A percentile compares a stretch with the other conserved stretches of the same genome.
phyloP scores from a whole-genome alignment of 2,113 vertebrate species.

The Elaphurus davidianus region DNA sequence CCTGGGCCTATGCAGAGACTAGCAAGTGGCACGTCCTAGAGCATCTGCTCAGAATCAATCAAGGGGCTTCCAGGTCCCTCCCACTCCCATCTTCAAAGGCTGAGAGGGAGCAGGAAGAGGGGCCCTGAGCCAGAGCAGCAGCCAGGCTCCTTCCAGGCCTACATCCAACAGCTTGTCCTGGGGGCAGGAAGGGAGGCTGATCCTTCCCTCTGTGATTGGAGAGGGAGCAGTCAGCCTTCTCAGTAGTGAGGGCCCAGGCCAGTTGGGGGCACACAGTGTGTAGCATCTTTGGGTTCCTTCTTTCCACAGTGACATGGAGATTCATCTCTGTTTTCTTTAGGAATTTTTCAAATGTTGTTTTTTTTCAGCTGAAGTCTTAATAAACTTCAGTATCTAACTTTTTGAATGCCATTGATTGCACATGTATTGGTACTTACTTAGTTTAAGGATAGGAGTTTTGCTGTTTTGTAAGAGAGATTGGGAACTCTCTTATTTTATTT shows the following conservation, averaged over 20 bases:
- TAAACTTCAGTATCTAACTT: neutral
- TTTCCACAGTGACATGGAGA: neutral
- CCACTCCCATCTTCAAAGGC: too few species aligned
- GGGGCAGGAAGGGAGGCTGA: too few species aligned
- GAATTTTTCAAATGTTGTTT: neutral
- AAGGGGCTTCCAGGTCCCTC: too few species aligned
- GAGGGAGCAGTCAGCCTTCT: neutral
- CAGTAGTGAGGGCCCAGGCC: too few species aligned
- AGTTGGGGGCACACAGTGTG: rapidly evolving
- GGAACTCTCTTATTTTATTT: neutral
- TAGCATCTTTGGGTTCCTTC: neutral
- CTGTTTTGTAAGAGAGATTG: rapidly evolving
- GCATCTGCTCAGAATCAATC: too few species aligned
- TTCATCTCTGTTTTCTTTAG: neutral
- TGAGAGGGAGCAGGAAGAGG: too few species aligned
- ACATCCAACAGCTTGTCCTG: too few species aligned
- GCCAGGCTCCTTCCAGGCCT: too few species aligned
- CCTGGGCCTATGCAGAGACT: too few species aligned
- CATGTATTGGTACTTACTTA: neutral
- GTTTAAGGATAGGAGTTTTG: neutral
- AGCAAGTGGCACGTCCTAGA: too few species aligned
- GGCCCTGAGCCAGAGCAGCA: too few species aligned
- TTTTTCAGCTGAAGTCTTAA: neutral
- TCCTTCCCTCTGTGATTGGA: too few species aligned
- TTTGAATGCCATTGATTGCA: neutral